A percentile compares a stretch with the other conserved stretches of the same genome.
Conservation (phyloP, 1,140 invertebrate genomes). For the Vollenhovia emeryi region DNA sequence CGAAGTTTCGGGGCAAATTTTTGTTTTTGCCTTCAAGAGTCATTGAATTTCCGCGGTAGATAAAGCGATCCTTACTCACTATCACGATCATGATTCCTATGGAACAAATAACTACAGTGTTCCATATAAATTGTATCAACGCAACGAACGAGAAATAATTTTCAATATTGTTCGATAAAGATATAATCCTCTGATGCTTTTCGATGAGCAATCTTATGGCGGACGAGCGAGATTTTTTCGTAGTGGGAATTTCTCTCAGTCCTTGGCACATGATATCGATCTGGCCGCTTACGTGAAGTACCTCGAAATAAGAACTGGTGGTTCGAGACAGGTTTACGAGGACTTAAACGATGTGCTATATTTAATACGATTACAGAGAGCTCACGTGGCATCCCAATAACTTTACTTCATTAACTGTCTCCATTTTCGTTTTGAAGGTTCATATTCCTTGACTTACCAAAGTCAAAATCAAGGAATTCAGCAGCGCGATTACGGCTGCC, state of each 20-base stretch:
- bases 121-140: constrained; percentile 37
- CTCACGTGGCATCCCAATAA: neutral
- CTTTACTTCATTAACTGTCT: neutral
- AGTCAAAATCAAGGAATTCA: constrained; percentile 41
- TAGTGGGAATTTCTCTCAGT: neutral
- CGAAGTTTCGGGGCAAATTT: neutral
- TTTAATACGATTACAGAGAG: neutral
- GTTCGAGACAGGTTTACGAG: neutral
- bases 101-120: constrained; percentile 30
- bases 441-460: constrained; percentile 35
- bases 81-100: constrained; percentile 39
- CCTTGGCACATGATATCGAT: constrained; percentile 36
- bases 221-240: neutral
- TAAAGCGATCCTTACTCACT: constrained; percentile 17
- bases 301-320: neutral
- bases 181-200: constrained; percentile 44
- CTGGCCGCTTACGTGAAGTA: constrained; percentile 9
- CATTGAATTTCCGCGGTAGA: neutral
- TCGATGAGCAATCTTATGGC: neutral
- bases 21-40: neutral
- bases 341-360: neutral
- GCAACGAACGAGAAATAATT: constrained; percentile 29
- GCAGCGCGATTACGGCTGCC: constrained; percentile 30
- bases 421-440: neutral
- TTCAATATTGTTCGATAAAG: constrained; percentile 22